These are phyloP conservation scores for Meiosimyza decipiens DNA, from an alignment of 2,888 invertebrate species.

Conservation along the genomic window DNA sequence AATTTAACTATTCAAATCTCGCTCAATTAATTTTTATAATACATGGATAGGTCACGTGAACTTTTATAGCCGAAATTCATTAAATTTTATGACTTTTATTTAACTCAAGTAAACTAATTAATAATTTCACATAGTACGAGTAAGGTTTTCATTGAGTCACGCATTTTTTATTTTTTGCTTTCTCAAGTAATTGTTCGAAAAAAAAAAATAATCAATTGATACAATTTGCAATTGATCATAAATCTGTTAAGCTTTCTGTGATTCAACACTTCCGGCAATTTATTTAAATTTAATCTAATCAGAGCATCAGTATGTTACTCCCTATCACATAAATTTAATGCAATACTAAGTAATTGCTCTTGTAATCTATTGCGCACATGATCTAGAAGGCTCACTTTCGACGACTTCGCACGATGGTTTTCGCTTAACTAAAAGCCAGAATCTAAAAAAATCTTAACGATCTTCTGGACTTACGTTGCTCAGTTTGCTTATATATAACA, in stretches of 20 bases:
- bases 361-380: neutral
- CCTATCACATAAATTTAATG: too few relatives aligned
- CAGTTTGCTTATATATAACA: neutral
- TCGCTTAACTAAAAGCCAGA: constrained; percentile 50
- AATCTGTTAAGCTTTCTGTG: constrained; percentile 2
- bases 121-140: too few relatives aligned
- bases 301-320: neutral
- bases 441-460: neutral
- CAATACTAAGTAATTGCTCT: too few relatives aligned
- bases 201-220: too few relatives aligned
- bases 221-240: constrained; percentile 1
- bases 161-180: neutral
- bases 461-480: too few relatives aligned
- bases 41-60: neutral
- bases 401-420: constrained; percentile 49
- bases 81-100: too few relatives aligned
- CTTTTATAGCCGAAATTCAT: too few relatives aligned
- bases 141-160: too few relatives aligned
- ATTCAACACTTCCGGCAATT: constrained; percentile 26
- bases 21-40: neutral
- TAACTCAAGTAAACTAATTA: neutral
- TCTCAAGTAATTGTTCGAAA: neutral
- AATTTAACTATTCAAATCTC: neutral
- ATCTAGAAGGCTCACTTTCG: neutral
- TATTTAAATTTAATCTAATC: constrained; percentile 20